Conservation (phyloP, 2,797 vertebrate species). For the Diglossa cyanea region DNA sequence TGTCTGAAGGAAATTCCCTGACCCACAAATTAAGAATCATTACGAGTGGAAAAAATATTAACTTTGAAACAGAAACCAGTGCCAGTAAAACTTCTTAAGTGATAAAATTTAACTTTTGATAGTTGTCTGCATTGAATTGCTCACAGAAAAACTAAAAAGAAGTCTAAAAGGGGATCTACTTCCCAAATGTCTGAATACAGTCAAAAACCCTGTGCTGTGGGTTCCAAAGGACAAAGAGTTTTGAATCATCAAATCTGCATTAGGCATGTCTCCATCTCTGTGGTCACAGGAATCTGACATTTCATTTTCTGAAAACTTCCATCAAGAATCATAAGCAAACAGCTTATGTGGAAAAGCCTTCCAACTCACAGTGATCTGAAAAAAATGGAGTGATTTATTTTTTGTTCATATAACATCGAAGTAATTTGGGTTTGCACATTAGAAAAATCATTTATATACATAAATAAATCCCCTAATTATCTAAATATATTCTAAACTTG, state of each 20-base stretch:
- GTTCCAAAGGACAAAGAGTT: background rate
- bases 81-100: background rate
- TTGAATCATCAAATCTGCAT: background rate
- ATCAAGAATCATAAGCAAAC: background rate
- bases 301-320: background rate
- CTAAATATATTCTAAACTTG: background rate
- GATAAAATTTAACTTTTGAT: background rate
- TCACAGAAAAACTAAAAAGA: background rate
- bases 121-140: background rate
- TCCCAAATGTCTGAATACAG: background rate
- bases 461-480: background rate
- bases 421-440: background rate
- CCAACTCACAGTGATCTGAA: background rate
- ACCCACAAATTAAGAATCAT: background rate
- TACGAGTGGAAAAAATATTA: background rate
- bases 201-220: background rate
- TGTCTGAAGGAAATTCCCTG: background rate
- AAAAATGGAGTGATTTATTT: background rate
- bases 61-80: background rate
- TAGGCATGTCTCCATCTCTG: background rate
- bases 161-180: background rate
- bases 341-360: background rate
- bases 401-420: background rate
- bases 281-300: background rate
- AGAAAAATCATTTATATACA: background rate